A percentile compares a stretch with the other conserved stretches of the same genome.
These are phyloP conservation scores for Hyles lineata DNA, from an alignment of 2,888 invertebrate species.

Conservation along the genomic window DNA sequence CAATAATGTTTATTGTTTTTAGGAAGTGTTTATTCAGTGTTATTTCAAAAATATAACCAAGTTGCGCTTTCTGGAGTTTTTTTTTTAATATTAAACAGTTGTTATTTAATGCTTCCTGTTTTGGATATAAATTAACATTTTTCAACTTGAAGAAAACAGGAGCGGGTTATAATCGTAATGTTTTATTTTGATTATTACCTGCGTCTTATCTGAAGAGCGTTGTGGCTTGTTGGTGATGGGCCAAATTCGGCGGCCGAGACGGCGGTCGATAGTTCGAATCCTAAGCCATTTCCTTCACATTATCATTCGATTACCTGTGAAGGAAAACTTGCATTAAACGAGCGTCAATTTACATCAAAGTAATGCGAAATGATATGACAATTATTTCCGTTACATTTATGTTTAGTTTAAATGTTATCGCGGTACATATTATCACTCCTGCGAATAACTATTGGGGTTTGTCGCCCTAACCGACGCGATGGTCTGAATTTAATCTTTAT, in stretches of 20 bases:
- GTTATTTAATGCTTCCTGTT: background rate
- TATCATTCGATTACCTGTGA: background rate
- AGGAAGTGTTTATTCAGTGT: background rate
- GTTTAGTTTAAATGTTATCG: conserved; percentile 4
- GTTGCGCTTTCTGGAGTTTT: background rate
- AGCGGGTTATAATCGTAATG: too few species aligned
- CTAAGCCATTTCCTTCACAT: background rate
- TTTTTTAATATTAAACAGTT: too few species aligned
- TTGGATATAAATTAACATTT: too few species aligned
- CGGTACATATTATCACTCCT: conserved; percentile 14
- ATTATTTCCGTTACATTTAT: conserved; percentile 26
- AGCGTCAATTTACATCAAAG: background rate
- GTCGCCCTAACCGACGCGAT: conserved; percentile 59
- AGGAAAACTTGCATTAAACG: background rate
- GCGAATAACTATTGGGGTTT: conserved; percentile 57
- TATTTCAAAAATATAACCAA: conserved; percentile 2
- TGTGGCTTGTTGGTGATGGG: too few species aligned
- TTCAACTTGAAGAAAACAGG: too few species aligned
- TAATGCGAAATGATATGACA: background rate
- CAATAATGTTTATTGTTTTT: background rate
- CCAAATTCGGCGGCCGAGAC: too few species aligned
- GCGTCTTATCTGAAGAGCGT: too few species aligned
- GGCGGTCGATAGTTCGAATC: too few species aligned
- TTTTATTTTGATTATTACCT: too few species aligned
- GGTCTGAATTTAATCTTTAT: conserved; percentile 60